Conservation (phyloP, 2,797 vertebrate species). For the Nannoperca obscura region DNA sequence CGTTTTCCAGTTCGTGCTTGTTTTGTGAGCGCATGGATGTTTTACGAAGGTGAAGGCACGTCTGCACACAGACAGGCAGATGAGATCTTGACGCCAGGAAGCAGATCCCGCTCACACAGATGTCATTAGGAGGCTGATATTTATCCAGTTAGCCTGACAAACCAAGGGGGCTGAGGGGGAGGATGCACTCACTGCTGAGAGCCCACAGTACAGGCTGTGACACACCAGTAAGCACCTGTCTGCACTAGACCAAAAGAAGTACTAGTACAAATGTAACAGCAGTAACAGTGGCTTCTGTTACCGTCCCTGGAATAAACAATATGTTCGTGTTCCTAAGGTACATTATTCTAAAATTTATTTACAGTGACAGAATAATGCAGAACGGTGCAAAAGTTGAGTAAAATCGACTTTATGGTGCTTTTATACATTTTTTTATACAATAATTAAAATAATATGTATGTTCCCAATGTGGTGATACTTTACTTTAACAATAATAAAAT, state of each 20-base stretch:
- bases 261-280: conserved; percentile 16
- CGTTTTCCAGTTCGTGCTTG: conserved; percentile 28
- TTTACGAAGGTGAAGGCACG: conserved; percentile 36
- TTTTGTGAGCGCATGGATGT: conserved; percentile 29
- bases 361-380: not conserved
- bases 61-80: conserved; percentile 52
- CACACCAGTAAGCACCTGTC: conserved; percentile 60
- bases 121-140: conserved; percentile 68
- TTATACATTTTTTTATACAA: not conserved
- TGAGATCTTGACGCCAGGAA: conserved; percentile 35
- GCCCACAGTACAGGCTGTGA: conserved; percentile 38
- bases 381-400: not conserved
- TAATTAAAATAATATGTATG: not conserved
- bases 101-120: conserved; percentile 55
- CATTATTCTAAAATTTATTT: conserved; percentile 19
- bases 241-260: conserved; percentile 31
- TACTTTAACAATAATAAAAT: not conserved
- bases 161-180: conserved; percentile 48
- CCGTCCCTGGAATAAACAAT: conserved; percentile 41
- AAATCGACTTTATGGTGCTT: not conserved
- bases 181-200: conserved; percentile 34
- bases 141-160: conserved; percentile 67
- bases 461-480: not conserved
- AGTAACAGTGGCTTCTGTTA: conserved; percentile 29
- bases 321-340: not conserved